phyloP scores from a whole-genome alignment of 37 sponge, comb jelly and placozoan species.

The Cladorhizidae sp. region DNA sequence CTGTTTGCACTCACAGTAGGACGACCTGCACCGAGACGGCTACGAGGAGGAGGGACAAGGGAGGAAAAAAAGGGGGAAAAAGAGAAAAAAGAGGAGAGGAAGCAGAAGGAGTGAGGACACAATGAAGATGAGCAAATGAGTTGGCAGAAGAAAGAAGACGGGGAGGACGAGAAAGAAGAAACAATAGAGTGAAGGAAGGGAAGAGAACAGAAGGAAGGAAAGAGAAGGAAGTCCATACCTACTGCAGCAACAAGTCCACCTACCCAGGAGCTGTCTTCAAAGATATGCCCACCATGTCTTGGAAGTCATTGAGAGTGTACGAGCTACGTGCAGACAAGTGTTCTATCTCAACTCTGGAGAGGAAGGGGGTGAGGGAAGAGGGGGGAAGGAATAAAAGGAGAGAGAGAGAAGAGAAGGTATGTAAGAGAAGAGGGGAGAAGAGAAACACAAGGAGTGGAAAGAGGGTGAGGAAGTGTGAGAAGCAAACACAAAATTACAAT shows the following conservation, averaged over 20 bases:
- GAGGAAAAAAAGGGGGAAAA: not conserved
- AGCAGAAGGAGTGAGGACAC: not conserved
- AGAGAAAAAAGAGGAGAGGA: not conserved
- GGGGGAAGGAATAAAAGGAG: not conserved
- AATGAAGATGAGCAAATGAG: no score
- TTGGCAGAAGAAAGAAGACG: no score
- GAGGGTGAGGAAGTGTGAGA: no score
- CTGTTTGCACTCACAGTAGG: not conserved
- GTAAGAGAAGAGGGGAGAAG: not conserved
- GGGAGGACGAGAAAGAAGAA: no score
- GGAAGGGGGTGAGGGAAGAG: not conserved
- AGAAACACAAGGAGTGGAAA: not conserved
- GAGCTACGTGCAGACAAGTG: conserved; percentile 30
- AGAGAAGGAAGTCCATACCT: not conserved
- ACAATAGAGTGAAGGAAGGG: not conserved
- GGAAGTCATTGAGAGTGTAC: conserved; percentile 25
- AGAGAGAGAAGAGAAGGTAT: not conserved
- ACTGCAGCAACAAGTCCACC: not conserved
- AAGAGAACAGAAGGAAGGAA: no score
- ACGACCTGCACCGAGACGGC: not conserved
- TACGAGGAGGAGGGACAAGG: not conserved
- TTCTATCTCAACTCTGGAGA: conserved; percentile 47
- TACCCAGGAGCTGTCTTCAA: conserved; percentile 36
- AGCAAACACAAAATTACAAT: no score
- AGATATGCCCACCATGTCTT: conserved; percentile 39